Conservation (phyloP, 23 tunicate species). For the Styela plicata region DNA sequence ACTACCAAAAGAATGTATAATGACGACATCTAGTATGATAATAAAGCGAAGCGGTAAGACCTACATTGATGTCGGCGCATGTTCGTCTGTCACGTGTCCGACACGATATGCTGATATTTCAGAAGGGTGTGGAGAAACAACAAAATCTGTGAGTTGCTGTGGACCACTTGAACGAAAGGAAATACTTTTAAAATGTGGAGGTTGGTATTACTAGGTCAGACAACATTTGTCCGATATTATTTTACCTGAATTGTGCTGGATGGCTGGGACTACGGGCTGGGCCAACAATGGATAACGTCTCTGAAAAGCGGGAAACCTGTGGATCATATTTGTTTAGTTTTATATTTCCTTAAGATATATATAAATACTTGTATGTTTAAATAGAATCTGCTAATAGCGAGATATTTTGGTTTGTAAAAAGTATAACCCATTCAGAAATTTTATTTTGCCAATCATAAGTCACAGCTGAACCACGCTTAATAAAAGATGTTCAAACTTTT, state of each 20-base stretch:
- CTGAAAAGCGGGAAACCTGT: no score
- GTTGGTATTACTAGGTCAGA: conserved; percentile 12
- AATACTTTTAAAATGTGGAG: conserved; percentile 31
- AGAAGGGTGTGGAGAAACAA: neutral
- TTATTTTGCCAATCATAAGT: no score
- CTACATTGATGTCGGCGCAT: conserved; percentile 58
- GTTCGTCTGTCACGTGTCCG: conserved; percentile 64
- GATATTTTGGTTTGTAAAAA: no score
- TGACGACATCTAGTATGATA: neutral
- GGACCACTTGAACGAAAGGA: conserved; percentile 33
- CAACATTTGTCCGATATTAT: neutral
- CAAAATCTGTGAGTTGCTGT: conserved; percentile 41
- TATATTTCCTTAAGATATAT: no score
- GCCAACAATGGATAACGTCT: no score
- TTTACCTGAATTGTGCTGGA: neutral
- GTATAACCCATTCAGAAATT: no score
- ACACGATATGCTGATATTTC: neutral
- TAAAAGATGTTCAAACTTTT: no score
- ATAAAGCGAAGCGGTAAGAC: neutral
- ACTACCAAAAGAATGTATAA: neutral
- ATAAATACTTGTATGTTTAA: no score
- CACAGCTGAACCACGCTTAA: no score
- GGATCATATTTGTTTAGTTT: no score
- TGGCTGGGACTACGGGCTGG: no score
- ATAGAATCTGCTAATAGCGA: no score